phyloP scores from a whole-genome alignment of 2,888 invertebrate genomes.

The Ecdyonurus torrentis region DNA sequence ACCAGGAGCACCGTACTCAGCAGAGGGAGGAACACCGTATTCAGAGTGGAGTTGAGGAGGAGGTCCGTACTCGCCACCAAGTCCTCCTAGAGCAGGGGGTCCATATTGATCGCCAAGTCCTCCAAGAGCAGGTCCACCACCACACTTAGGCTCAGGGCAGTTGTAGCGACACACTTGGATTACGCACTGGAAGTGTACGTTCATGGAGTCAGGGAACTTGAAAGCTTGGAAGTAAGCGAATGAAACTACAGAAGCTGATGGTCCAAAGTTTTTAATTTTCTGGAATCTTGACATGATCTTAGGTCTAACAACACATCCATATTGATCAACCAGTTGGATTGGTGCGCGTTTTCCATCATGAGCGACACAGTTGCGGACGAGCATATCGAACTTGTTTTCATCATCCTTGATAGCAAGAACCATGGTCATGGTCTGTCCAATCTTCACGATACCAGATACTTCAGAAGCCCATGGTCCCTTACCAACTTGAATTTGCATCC shows the following conservation, averaged over 20 bases:
- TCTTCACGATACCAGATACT: conserved; percentile 88
- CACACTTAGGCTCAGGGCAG: conserved; percentile 84
- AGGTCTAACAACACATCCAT: conserved; percentile 82
- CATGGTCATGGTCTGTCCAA: conserved; percentile 95
- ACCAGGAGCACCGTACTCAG: conserved; percentile 12
- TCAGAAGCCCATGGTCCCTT: conserved; percentile 96
- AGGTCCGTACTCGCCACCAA: conserved; percentile 31
- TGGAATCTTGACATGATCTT: conserved; percentile 89
- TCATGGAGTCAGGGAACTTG: conserved; percentile 94
- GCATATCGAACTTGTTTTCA: conserved; percentile 90
- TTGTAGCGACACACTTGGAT: conserved; percentile 89
- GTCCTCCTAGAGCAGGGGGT: conserved; percentile 46
- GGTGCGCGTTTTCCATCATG: conserved; percentile 88
- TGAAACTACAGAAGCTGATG: conserved; percentile 83
- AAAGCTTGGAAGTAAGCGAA: conserved; percentile 95
- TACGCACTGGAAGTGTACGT: conserved; percentile 92
- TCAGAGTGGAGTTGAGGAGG: conserved; percentile 27
- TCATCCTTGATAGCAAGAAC: conserved; percentile 89
- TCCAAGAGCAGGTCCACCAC: conserved; percentile 28
- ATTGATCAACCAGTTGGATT: conserved; percentile 83
- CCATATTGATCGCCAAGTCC: conserved; percentile 49
- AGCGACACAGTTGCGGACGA: conserved; percentile 85
- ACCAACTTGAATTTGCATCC: conserved; percentile 96
- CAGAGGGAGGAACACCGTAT: conserved; percentile 15
- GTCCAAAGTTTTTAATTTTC: conserved; percentile 89